These are phyloP conservation scores for Poliocrania exsul DNA, from an alignment of 2,797 vertebrate species.

Conservation along the genomic window DNA sequence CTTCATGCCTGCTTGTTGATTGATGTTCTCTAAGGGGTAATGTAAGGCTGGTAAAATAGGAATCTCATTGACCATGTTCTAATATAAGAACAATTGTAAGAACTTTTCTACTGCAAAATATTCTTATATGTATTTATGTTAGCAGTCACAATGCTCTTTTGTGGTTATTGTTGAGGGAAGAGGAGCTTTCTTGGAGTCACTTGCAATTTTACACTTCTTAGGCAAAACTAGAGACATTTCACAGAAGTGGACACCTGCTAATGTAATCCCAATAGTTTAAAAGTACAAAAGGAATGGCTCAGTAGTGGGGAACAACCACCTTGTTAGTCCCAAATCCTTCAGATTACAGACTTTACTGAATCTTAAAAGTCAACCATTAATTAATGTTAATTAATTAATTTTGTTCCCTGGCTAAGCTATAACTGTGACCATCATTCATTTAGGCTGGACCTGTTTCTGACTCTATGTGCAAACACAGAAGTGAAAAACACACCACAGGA, in stretches of 20 bases:
- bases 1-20: background rate
- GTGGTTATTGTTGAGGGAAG: fast-evolving
- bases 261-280: background rate
- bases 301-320: background rate
- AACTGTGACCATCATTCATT: background rate
- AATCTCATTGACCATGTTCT: background rate
- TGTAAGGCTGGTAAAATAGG: background rate
- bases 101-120: background rate
- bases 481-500: background rate
- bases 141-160: background rate
- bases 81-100: background rate
- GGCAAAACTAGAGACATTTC: background rate
- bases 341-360: background rate
- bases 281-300: background rate
- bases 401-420: background rate
- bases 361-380: background rate
- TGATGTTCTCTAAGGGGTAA: background rate
- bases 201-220: background rate
- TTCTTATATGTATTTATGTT: background rate
- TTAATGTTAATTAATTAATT: background rate
- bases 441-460: background rate
- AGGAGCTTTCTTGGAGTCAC: background rate
- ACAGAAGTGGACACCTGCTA: background rate
- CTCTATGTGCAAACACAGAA: background rate
- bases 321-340: background rate